A percentile compares a stretch with the other conserved stretches of the same genome.
phyloP scores from a whole-genome alignment of 2,797 vertebrate genomes.

The Chaunax sp. region DNA sequence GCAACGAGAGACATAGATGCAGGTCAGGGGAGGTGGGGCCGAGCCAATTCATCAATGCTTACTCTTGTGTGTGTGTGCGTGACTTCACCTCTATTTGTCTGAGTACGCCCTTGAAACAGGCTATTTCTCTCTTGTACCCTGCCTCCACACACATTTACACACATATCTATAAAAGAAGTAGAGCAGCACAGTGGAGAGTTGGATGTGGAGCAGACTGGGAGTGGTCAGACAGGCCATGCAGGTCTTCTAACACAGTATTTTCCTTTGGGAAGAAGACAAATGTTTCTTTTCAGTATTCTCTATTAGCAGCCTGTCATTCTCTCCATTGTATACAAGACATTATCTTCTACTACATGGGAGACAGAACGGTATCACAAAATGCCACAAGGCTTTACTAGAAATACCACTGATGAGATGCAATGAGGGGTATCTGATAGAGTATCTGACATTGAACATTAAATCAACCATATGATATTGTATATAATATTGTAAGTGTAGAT shows the following conservation, averaged over 20 bases:
- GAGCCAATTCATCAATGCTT: constrained; percentile 68
- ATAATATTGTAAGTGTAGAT: constrained; percentile 12
- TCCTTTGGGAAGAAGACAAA: constrained; percentile 10
- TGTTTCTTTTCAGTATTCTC: constrained; percentile 9
- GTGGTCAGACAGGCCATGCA: constrained; percentile 40
- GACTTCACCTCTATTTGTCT: constrained; percentile 69
- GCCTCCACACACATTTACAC: constrained; percentile 26
- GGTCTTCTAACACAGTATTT: constrained; percentile 23
- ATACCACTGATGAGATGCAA: constrained; percentile 32
- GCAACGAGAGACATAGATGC: constrained; percentile 60
- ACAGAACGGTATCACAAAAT: constrained; percentile 30
- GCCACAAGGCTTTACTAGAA: constrained; percentile 12
- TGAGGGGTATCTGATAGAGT: constrained; percentile 1
- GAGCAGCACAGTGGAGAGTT: constrained; percentile 64
- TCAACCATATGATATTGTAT: constrained; percentile 18
- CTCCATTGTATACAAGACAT: constrained; percentile 15
- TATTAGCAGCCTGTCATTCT: constrained; percentile 8
- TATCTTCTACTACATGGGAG: constrained; percentile 21
- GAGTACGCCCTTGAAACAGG: constrained; percentile 65
- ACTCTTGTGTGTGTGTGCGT: constrained; percentile 29
- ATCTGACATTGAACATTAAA: constrained; percentile 46
- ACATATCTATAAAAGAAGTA: constrained; percentile 41
- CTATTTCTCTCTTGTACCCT: constrained; percentile 27
- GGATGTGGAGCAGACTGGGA: constrained; percentile 43
- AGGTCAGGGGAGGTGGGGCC: constrained; percentile 64